Evolutionary conservation across 2,888 invertebrate species (phyloP), one percentile per base, ranked within the genome.

Genomic region (Cataglyphis cursor): DNA sequence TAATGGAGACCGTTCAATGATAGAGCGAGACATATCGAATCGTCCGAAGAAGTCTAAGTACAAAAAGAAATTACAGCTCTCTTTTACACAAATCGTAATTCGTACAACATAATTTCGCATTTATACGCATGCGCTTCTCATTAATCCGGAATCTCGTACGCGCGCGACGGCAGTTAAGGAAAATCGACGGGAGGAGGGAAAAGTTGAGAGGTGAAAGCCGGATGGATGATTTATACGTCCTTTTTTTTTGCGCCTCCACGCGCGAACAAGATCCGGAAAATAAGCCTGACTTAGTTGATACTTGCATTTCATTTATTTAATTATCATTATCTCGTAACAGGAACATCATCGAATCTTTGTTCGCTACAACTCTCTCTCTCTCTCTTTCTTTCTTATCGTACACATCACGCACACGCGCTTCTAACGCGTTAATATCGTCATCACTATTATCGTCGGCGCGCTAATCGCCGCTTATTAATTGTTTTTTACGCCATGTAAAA

Each of bases 261-360:
- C 76, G 61, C 86, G 84, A 88, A 66, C 80, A 81, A 82, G 75
- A 82, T 21, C n/a, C 38, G 59, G 31, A 65, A 65, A 83, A 66
- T 89, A 90, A 91, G 91, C 93, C 93, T 93, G 94, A 94, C 94
- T 94, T 92, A 92, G 92, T 92, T 92, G 92, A 88, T 92, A 92
- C 87, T 90, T 78, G 87, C 88, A 91, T 90, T 90, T 92, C 86
- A 83, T 90, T 88, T 89, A 89, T 92, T 91, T 92, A 92, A 91
- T 92, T 88, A 88, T 87, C 93, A 93, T 93, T 92, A 93, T 93
- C 57, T 93, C 93, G 84, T 88, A 94, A 94, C 94, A 94, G 94
- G 94, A 94, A 94, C 94, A 94, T 94, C 91, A 94, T 94, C 93
- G 94, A 94, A 94, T 93, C 94, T 94, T 93, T 94, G 93, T 93